Base-by-base conservation (phyloP, 2,113 vertebrate genomes). In the Limanda limanda region DNA sequence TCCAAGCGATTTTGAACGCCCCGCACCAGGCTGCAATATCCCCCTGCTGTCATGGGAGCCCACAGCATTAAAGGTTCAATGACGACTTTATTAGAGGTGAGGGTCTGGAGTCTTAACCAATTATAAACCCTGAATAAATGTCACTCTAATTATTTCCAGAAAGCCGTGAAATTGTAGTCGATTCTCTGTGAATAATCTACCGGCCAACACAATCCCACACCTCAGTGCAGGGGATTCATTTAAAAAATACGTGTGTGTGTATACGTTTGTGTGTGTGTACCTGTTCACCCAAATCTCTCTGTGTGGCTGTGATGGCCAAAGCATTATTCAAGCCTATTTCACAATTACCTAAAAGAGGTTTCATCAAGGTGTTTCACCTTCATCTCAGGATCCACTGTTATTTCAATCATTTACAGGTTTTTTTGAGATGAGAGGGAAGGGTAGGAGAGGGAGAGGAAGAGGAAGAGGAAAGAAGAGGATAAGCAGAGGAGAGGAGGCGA, bases 71-170 rank as follows among this genome's bases (percentile, higher is more conserved):
- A 86, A 85, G 87, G 87, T 81, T 91, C 86, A 86, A 88, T 88
- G 86, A 89, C 86, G 85, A 81, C 86, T 89, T 85, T 85, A 89
- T 91, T 88, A 86, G 73, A 64, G 82, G 86, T 85, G 81, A 88
- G 77, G 79, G 83, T 80, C 71, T 70, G 45, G 68, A 83, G 69
- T 81, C 79, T 81, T 83, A 74, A 86, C 83, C 86, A 88, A 89
- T 91, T 89, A 91, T 59, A 75, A 84, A 84, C 71, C 84, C 69
- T 66, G 82, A 85, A 88, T 89, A 91, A 88, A 89, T 85, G 84
- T 86, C 82, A 89, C 57, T 42, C 86, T 85, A 86, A 88, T 91
- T 91, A 86, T 84, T 89, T 85, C 82, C 84, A 89, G 75, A 88
- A 85, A 89, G 73, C 86, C 75, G 61, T 89, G 88, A 89, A 91